A percentile compares a stretch with the other conserved stretches of the same genome.
Evolutionary conservation across 1,140 invertebrate species (phyloP).

Genomic region (Bombus huntii): DNA sequence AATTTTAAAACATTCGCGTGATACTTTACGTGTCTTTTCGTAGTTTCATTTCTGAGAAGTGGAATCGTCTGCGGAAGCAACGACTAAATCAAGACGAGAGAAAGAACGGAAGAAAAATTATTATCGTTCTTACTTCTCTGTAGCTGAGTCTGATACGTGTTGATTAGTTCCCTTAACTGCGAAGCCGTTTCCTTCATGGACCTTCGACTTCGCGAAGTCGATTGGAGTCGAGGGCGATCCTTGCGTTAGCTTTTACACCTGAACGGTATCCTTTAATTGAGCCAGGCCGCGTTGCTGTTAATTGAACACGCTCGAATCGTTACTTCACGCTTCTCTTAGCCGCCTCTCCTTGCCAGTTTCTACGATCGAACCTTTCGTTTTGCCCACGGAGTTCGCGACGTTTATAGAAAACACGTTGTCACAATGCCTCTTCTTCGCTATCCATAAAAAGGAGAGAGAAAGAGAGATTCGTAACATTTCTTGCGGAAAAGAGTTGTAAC

Average conservation of each 20-base stretch:
- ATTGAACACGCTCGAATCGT: slow-evolving; percentile 64
- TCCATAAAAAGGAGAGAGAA: neutral
- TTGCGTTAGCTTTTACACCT: slow-evolving; percentile 58
- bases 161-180: slow-evolving; percentile 61
- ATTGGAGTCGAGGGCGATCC: slow-evolving; percentile 43
- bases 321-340: slow-evolving; percentile 42
- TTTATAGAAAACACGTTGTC: neutral
- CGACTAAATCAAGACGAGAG: neutral
- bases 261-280: slow-evolving; percentile 60
- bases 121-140: slow-evolving; percentile 17
- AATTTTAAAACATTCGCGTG: neutral
- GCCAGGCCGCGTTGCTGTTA: slow-evolving; percentile 45
- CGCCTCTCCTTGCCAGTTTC: neutral
- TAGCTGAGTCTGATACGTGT: slow-evolving; percentile 40
- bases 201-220: slow-evolving; percentile 41
- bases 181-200: slow-evolving; percentile 39
- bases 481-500: neutral
- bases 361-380: neutral
- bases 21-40: neutral
- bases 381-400: neutral
- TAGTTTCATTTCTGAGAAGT: no score
- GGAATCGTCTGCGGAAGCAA: neutral
- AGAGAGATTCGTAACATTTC: neutral
- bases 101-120: slow-evolving; percentile 14
- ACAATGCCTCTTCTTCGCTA: neutral